Conservation (phyloP, 2,888 invertebrate genomes). For the Mesoligia furuncula region DNA sequence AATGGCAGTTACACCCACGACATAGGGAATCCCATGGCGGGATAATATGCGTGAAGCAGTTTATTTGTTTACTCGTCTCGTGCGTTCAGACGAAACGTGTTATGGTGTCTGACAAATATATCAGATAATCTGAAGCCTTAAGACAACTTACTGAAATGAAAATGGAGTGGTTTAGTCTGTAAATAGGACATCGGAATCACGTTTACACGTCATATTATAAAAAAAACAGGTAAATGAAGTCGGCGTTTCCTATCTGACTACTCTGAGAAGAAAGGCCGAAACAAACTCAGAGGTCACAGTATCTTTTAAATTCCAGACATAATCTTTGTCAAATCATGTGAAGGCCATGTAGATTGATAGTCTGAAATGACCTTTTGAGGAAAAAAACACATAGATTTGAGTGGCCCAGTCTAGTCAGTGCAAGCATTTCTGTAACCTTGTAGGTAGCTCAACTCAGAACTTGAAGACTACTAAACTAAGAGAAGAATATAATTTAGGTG, state of each 20-base stretch:
- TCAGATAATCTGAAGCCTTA: not conserved
- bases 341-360: too few relatives aligned
- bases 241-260: too few relatives aligned
- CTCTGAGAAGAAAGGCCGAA: too few relatives aligned
- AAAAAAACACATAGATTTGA: too few relatives aligned
- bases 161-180: not conserved
- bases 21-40: constrained; percentile 50
- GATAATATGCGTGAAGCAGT: constrained; percentile 28
- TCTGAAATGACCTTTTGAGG: too few relatives aligned
- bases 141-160: not conserved
- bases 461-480: not conserved
- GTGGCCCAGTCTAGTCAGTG: too few relatives aligned
- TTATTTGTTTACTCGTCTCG: constrained; percentile 40
- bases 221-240: too few relatives aligned
- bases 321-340: too few relatives aligned
- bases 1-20: constrained; percentile 23
- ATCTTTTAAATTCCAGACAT: too few relatives aligned
- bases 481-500: not conserved
- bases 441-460: not conserved
- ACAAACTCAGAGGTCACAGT: too few relatives aligned
- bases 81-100: constrained; percentile 12
- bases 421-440: not conserved
- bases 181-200: not conserved
- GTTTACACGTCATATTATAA: too few relatives aligned
- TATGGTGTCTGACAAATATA: constrained; percentile 16